A percentile compares a stretch with the other conserved stretches of the same genome.
Conservation (phyloP, 2,888 invertebrate genomes). For the Trisateles emortualis region DNA sequence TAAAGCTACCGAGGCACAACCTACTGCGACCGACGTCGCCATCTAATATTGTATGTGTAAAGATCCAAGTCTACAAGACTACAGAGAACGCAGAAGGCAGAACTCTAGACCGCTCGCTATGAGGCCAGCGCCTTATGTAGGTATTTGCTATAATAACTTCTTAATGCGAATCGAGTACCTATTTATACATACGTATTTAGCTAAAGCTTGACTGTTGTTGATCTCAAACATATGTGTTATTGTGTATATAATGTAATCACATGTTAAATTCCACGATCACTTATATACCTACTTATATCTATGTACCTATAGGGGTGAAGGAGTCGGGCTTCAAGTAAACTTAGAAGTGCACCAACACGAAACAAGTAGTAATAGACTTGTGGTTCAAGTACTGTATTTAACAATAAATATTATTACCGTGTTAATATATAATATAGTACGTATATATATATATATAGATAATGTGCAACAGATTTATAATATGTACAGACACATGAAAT, state of each 20-base stretch:
- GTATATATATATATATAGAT: conserved; percentile 60
- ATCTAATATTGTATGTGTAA: too few relatives aligned
- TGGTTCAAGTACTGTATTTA: conserved; percentile 77
- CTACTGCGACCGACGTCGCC: too few relatives aligned
- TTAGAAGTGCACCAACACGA: conserved; percentile 84
- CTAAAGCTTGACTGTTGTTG: conserved; percentile 84
- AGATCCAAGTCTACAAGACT: too few relatives aligned
- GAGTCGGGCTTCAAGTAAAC: conserved; percentile 75
- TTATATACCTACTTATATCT: conserved; percentile 57
- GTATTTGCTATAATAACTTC: conserved; percentile 41
- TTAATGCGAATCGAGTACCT: conserved; percentile 55
- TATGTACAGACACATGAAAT: background rate
- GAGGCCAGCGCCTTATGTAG: too few relatives aligned
- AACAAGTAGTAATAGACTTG: conserved; percentile 78
- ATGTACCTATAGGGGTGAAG: conserved; percentile 66
- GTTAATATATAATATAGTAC: conserved; percentile 63
- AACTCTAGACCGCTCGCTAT: too few relatives aligned
- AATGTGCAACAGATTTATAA: conserved; percentile 63
- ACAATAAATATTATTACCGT: conserved; percentile 69
- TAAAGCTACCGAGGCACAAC: too few relatives aligned
- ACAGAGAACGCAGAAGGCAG: too few relatives aligned
- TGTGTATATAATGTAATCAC: conserved; percentile 85
- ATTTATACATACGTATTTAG: conserved; percentile 65
- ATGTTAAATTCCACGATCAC: conserved; percentile 83
- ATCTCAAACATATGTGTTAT: conserved; percentile 82